Base-by-base conservation (phyloP, 2,797 vertebrate genomes). In the Vipera ursinii region DNA sequence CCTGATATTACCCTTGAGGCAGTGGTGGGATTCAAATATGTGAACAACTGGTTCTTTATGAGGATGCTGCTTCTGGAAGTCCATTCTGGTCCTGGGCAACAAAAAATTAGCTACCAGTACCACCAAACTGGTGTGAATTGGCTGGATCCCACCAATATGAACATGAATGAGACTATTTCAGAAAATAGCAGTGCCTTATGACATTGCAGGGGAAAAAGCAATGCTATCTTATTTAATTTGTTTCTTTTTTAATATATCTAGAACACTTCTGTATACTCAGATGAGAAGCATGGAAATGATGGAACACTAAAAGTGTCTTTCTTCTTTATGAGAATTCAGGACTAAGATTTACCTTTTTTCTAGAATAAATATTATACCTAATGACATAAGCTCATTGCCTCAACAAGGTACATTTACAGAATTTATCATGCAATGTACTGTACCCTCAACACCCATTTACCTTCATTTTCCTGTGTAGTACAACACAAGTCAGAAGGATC, bases 131-230 rank as follows among this genome's bases (percentile, higher is more conserved):
- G 9, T 53, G 51, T 9, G 1, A 53, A 53, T 53, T 53, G 51
- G 51, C 51, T 53, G 51, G 9, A 53, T 53, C 51, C 51, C 51
- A 53, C 51, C 51, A 53, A 1, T 53, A 57, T 63, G 88, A 95
- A 92, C 61, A 87, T 24, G 82, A 95, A 93, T 89, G 59, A 90
- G 63, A 0, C 87, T 32, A 94, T 95, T 95, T 91, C 2, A 13
- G 87, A 90, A 90, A 94, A 89, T 6, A 88, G 90, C 87, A 92
- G 63, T n/a, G 51, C 82, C 65, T 87, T 90, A 63, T 93, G 65
- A 48, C 56, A 32, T n/a, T 69, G 53, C n/a, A 55, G 32, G 60
- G 32, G 32, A 13, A 32, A 90, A 87, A 61, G 56, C 59, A 65
- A 73, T 69, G 88, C 55, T 56, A 88, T 48, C 14, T 38, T 88